Conservation (phyloP, 2,113 vertebrate species). For the Tupaia tana region DNA sequence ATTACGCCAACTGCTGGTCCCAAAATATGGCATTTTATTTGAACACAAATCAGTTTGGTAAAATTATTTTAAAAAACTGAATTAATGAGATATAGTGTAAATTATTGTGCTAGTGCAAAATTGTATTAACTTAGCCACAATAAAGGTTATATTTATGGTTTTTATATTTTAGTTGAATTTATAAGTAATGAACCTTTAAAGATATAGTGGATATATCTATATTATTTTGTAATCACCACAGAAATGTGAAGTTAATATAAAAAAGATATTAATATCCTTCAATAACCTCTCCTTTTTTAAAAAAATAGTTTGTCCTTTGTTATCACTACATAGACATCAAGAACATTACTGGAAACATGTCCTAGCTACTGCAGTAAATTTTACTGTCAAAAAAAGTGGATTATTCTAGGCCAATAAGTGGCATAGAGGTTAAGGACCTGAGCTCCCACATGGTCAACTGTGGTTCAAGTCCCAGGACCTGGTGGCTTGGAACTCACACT, state of each 20-base stretch:
- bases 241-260: background rate
- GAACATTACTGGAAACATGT: background rate
- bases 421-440: too few relatives aligned
- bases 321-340: background rate
- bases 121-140: background rate
- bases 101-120: background rate
- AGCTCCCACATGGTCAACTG: too few relatives aligned
- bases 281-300: background rate
- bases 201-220: background rate
- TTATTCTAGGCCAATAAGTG: background rate
- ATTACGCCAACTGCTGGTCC: too few relatives aligned
- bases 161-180: background rate
- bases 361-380: background rate
- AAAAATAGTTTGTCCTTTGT: background rate
- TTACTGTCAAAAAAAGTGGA: background rate
- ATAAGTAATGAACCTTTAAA: background rate
- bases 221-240: background rate
- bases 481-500: too few relatives aligned
- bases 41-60: too few relatives aligned
- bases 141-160: background rate
- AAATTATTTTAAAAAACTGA: background rate
- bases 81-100: background rate
- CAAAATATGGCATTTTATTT: too few relatives aligned
- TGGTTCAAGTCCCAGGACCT: too few relatives aligned
- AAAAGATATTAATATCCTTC: background rate